A percentile compares a stretch with the other conserved stretches of the same genome.
Conservation (phyloP, 2,113 vertebrate genomes). For the Probosciger aterrimus region DNA sequence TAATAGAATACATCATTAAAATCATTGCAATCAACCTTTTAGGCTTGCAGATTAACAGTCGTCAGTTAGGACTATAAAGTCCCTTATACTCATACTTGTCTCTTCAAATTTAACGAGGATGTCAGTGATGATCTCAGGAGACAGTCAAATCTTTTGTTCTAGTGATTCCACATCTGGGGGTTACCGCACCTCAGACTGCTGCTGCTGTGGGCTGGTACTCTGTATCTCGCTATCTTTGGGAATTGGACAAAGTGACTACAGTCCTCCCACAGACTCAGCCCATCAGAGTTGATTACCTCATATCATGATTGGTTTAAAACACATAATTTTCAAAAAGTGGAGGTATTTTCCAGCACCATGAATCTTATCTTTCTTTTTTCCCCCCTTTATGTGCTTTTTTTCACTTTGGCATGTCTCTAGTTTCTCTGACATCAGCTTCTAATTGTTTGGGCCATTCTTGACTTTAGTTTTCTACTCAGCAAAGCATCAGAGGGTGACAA, state of each 20-base stretch:
- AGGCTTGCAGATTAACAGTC: not conserved
- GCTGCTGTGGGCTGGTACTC: not conserved
- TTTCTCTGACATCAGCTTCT: not conserved
- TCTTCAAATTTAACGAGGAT: not conserved
- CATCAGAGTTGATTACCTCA: not conserved
- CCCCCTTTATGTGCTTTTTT: not conserved
- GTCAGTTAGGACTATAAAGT: not conserved
- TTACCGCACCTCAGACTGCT: not conserved
- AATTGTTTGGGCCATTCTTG: not conserved
- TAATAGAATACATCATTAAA: not conserved
- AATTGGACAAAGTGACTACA: not conserved
- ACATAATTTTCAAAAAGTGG: not conserved
- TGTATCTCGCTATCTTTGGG: not conserved
- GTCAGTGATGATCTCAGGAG: not conserved
- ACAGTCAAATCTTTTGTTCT: not conserved
- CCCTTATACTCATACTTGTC: not conserved
- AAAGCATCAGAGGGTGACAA: slow-evolving; percentile 37
- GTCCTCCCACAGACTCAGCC: not conserved
- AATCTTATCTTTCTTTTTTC: not conserved
- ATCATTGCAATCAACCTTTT: not conserved
- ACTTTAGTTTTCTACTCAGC: not conserved
- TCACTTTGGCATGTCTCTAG: not conserved
- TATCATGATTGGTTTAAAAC: not conserved
- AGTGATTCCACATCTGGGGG: not conserved
- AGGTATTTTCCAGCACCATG: not conserved